These are phyloP conservation scores for Tuta absoluta DNA, from an alignment of 2,888 invertebrate species.

Conservation along the genomic window DNA sequence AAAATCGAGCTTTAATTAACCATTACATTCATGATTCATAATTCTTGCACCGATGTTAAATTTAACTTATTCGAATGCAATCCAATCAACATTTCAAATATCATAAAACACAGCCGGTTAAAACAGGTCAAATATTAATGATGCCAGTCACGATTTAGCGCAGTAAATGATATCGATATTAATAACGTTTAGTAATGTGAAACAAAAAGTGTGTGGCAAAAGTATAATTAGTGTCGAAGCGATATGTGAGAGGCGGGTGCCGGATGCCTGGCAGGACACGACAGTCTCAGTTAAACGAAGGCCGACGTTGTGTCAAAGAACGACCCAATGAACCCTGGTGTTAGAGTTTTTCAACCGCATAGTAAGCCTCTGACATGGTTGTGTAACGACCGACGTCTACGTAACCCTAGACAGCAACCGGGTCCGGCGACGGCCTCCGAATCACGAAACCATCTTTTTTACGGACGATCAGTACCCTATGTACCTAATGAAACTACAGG, in stretches of 20 bases:
- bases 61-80: background rate
- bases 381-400: too few species aligned
- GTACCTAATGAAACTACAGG: too few species aligned
- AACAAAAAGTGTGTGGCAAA: constrained; percentile 22
- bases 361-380: too few species aligned
- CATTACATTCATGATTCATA: background rate
- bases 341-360: too few species aligned
- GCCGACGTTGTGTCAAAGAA: too few species aligned
- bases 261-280: background rate
- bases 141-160: constrained; percentile 7
- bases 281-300: too few species aligned
- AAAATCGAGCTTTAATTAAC: background rate
- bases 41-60: background rate
- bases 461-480: too few species aligned
- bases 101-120: background rate
- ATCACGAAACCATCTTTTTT: too few species aligned
- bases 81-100: background rate
- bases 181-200: constrained; percentile 17
- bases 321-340: too few species aligned
- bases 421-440: too few species aligned
- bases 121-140: background rate
- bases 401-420: too few species aligned
- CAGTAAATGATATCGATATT: constrained; percentile 23
- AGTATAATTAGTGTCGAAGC: constrained; percentile 5
- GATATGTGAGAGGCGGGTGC: background rate